Evolutionary conservation across 2,888 invertebrate species (phyloP), one percentile per base, ranked within the genome.

Genomic region (Sisyra nigra): DNA sequence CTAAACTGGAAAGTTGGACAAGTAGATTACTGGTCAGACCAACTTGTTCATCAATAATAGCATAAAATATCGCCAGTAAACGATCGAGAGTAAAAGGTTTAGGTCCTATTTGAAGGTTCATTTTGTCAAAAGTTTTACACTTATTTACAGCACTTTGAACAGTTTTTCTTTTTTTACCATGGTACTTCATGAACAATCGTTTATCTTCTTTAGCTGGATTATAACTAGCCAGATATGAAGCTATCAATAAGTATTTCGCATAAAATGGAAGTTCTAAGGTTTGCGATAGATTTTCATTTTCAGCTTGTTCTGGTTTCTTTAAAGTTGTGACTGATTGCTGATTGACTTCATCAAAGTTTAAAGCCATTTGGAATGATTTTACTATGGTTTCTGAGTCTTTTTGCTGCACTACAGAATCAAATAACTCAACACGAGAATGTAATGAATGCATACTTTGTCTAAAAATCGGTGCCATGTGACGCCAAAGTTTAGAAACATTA

Each of bases 171-270:
- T 75, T 78, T 54, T 80, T 84, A 0, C 76, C 79, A 50, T 79
- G 79, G 51, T 76, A 62, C 62, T 91, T 91, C 60, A 87, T 74
- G 58, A 91, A 93, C 36, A 93, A 66, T 38, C 84, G 67, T 55
- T 83, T 87, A 57, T 94, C 94, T 50, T 85, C 80, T 52, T 84
- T 86, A 0, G 83, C 75, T 2, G 92, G 86, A 61, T 93, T 93
- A 59, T 92, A 87, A 29, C 93, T 93, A 1, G 93, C 93, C 46
- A 94, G 66, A 58, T 87, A 94, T 1, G 91, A 84, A 6, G 93
- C 88, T 18, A 94, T 84, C 3, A 94, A 65, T 30, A 94, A 67
- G 59, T 76, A 92, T 61, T 93, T 93, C 0, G 88, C 84, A 61
- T 88, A 92, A 57, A 76, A 89, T 0, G 93, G 93, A 3, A 94